Percentiles rank a stretch among this genome's conserved stretches.
Evolutionary conservation across 2,797 vertebrate species (phyloP).

Genomic region (Cirrhinus mrigala): DNA sequence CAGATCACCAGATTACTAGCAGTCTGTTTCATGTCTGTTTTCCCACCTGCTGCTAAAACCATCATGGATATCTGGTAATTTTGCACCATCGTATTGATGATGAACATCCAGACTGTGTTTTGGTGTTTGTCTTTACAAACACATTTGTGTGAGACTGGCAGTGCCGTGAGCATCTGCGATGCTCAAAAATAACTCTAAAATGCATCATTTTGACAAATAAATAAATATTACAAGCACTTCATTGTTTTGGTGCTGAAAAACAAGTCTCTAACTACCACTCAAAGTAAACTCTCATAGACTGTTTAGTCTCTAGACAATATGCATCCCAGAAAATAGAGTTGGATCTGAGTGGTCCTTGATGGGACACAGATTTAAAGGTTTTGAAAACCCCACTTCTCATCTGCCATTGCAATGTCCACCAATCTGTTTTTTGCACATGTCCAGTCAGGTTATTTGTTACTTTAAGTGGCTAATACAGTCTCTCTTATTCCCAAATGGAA

Average conservation of each 20-base stretch:
- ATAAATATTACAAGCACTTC: neutral
- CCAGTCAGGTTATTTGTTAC: neutral
- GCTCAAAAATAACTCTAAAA: neutral
- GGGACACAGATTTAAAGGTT: neutral
- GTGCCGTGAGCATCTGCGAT: neutral
- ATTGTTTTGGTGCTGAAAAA: neutral
- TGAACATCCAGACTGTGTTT: constrained; percentile 26
- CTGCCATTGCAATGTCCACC: neutral
- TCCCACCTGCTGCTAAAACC: constrained; percentile 48
- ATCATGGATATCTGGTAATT: constrained; percentile 25
- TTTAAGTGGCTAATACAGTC: neutral
- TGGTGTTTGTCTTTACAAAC: constrained; percentile 18
- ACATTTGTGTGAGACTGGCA: neutral
- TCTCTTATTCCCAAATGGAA: neutral
- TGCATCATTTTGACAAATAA: neutral
- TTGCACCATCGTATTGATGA: constrained; percentile 19
- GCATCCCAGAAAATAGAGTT: neutral
- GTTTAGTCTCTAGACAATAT: neutral
- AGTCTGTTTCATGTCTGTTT: constrained; percentile 42
- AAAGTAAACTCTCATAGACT: neutral
- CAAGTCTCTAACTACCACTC: neutral
- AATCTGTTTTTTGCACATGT: neutral
- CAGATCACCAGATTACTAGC: constrained; percentile 41
- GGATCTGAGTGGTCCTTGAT: neutral
- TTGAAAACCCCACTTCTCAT: neutral